Base-by-base conservation (phyloP, 2,888 invertebrate species). In the Catocala fraxini region DNA sequence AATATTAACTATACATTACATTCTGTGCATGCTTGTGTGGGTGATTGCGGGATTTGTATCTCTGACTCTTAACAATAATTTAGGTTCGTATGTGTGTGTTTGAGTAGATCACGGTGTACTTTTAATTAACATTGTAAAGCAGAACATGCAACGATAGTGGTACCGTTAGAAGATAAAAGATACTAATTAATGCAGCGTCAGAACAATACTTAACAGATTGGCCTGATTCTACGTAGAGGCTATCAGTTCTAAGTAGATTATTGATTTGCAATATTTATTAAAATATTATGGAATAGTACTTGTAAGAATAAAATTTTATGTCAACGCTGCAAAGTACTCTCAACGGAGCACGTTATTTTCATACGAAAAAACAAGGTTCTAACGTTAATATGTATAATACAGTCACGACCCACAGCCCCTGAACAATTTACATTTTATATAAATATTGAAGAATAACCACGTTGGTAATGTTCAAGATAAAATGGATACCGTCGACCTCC, bases 381-480 rank as follows among this genome's bases (percentile, higher is more conserved):
- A 79, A 75, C 63, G 64, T 77, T 74, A 77, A 71, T 74, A 68
- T 64, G 71, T 63, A 73, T 66, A 71, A 71, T 65, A 65, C 72
- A 73, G 71, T 67, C 72, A 72, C 73, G 80, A 71, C 86, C 81
- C 88, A 75, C 64, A 80, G 85, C 73, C 88, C 88, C 88, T 69
- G 79, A 76, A 84, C 88, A 88, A 89, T 88, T 88, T 88, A 83
- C 85, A 88, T 87, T 85, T 87, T 82, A 79, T 84, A 87, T 88
- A 84, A 89, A 88, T 88, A 86, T 85, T 88, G 77, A 83, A 84
- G 75, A 82, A 82, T 80, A 81, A 78, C 76, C 71, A 80, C 72
- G 76, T 71, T 73, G 56, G 77, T 77, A 75, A 79, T 77, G 74
- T 75, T 79, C 69, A 66, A 77, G 69, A 79, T 75, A 73, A 78